phyloP scores from a whole-genome alignment of 1,140 invertebrate species.

The Megalopta genalis region DNA sequence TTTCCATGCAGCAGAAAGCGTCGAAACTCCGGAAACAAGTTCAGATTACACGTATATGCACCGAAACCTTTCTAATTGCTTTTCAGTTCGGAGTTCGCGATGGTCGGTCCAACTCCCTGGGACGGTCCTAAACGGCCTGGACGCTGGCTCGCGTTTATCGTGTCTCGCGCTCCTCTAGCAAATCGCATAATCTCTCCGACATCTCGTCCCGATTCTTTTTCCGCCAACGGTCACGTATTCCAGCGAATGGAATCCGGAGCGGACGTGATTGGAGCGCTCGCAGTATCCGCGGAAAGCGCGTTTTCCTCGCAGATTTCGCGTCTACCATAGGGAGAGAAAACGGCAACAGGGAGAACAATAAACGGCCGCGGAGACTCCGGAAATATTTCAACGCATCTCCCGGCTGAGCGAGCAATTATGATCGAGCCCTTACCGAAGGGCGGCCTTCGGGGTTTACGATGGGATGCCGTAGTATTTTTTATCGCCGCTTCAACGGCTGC shows the following conservation, averaged over 20 bases:
- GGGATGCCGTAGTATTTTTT: slow-evolving; percentile 30
- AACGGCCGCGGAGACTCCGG: slow-evolving; percentile 52
- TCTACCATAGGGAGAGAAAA: slow-evolving; percentile 38
- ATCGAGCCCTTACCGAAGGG: slow-evolving; percentile 37
- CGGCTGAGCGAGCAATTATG: slow-evolving; percentile 56
- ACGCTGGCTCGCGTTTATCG: slow-evolving; percentile 17
- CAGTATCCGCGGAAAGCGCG: slow-evolving; percentile 47
- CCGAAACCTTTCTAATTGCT: no score
- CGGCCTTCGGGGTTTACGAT: slow-evolving; percentile 29
- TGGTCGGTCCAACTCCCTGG: no score
- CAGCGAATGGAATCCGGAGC: not conserved
- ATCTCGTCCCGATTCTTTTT: slow-evolving; percentile 51
- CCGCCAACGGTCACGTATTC: slow-evolving; percentile 14
- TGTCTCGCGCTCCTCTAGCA: slow-evolving; percentile 27
- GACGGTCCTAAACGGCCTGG: not conserved
- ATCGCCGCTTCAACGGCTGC: slow-evolving; percentile 29
- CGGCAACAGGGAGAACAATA: slow-evolving; percentile 63
- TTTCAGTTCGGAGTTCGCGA: no score
- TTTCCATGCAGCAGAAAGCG: no score
- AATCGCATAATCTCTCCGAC: slow-evolving; percentile 59
- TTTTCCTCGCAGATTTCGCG: slow-evolving; percentile 47
- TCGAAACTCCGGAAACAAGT: no score
- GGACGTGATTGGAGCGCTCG: slow-evolving; percentile 61
- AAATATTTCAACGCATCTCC: slow-evolving; percentile 56
- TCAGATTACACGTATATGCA: no score